Conservation (phyloP, 2,888 invertebrate species). For the Dryocosmus kuriphilus region DNA sequence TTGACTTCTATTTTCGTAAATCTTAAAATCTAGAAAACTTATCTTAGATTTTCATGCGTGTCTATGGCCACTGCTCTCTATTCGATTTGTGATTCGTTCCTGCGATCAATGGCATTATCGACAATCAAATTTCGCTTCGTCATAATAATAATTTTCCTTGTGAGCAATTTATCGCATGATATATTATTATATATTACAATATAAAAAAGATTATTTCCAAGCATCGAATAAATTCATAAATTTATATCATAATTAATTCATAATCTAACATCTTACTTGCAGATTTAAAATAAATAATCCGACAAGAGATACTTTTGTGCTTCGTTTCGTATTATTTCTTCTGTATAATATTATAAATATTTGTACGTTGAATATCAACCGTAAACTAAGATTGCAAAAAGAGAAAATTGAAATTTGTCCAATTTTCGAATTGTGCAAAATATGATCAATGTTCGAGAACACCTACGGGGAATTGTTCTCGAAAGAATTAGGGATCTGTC, state of each 20-base stretch:
- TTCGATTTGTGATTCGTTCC: conserved; percentile 34
- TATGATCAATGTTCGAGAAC: conserved; percentile 18
- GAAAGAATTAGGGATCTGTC: background rate
- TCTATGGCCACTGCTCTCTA: conserved; percentile 31
- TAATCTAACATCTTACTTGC: conserved; percentile 5
- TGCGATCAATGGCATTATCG: conserved; percentile 33
- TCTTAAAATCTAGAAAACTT: conserved; percentile 31
- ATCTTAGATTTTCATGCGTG: conserved; percentile 20
- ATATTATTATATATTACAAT: conserved; percentile 38
- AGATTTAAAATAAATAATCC: conserved; percentile 29
- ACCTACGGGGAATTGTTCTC: background rate
- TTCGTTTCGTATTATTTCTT: conserved; percentile 1
- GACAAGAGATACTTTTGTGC: conserved; percentile 20
- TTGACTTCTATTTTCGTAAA: conserved; percentile 11
- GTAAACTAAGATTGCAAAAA: conserved; percentile 32
- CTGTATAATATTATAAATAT: conserved; percentile 37
- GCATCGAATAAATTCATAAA: background rate
- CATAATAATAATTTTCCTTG: conserved; percentile 33
- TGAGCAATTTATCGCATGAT: conserved; percentile 30
- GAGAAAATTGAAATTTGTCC: conserved; percentile 23
- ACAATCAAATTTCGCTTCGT: conserved; percentile 33
- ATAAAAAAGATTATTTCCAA: conserved; percentile 38
- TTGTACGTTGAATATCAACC: conserved; percentile 34
- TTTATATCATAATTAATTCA: background rate
- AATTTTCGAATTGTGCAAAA: conserved; percentile 23